Percentiles rank a stretch among this genome's conserved stretches.
phyloP scores from a whole-genome alignment of 2,113 vertebrate genomes.

The Rallus limicola region DNA sequence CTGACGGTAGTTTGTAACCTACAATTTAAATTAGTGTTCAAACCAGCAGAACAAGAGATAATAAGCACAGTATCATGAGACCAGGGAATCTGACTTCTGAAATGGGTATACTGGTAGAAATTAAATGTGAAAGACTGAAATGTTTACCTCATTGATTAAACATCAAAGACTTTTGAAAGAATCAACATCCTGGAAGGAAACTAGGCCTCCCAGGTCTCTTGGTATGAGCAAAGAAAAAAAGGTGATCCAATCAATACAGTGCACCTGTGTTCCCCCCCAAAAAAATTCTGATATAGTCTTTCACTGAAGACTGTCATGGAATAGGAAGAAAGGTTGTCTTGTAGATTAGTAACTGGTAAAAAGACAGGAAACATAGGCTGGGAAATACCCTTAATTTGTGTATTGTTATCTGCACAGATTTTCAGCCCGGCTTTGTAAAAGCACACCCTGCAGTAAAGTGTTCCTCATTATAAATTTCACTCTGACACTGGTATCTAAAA shows the following conservation, averaged over 20 bases:
- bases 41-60: neutral
- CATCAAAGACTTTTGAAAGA: neutral
- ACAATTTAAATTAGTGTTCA: neutral
- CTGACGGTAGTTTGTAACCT: neutral
- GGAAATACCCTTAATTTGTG: neutral
- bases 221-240: neutral
- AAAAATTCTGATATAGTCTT: neutral
- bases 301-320: neutral
- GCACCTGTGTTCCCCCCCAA: accelerated
- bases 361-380: neutral
- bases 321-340: neutral
- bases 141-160: neutral
- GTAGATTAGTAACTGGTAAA: neutral
- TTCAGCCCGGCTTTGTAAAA: neutral
- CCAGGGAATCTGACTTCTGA: neutral
- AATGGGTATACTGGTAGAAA: neutral
- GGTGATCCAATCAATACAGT: too few relatives aligned
- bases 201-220: neutral
- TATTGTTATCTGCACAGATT: neutral
- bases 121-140: neutral
- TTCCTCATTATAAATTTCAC: neutral
- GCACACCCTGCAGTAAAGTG: neutral
- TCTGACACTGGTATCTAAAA: neutral
- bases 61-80: neutral
- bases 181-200: neutral